A percentile compares a stretch with the other conserved stretches of the same genome.
phyloP scores from a whole-genome alignment of 2,797 vertebrate genomes.

The Macropus fuliginosus region DNA sequence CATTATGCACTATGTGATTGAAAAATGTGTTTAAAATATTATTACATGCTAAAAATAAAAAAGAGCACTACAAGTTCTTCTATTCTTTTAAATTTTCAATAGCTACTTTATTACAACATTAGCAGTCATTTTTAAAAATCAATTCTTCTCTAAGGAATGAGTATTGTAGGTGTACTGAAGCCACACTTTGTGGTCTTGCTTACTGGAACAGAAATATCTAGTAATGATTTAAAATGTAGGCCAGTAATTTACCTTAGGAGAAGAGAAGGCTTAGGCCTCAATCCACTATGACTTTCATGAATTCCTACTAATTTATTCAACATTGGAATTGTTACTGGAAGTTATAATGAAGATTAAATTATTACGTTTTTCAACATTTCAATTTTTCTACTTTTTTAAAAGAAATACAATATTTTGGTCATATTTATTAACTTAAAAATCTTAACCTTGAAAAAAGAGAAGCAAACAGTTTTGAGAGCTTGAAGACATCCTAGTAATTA shows the following conservation, averaged over 20 bases:
- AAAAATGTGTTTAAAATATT: background rate
- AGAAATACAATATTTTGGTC: background rate
- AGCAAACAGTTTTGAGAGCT: background rate
- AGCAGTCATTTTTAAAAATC: background rate
- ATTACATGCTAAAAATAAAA: background rate
- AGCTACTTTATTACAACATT: background rate
- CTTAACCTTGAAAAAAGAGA: background rate
- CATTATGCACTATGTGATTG: background rate
- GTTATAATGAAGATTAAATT: background rate
- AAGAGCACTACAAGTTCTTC: background rate
- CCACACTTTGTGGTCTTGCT: background rate
- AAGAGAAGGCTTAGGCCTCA: background rate
- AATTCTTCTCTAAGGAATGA: background rate
- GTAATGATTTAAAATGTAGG: background rate
- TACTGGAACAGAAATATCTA: background rate
- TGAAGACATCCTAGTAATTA: background rate
- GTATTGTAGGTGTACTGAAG: background rate
- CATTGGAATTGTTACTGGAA: background rate
- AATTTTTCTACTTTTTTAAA: background rate
- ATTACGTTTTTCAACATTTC: background rate
- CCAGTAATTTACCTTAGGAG: background rate
- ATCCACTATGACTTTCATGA: background rate
- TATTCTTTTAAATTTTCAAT: background rate
- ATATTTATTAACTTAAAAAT: background rate
- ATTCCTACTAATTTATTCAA: background rate